Evolutionary conservation across 1,140 invertebrate species (phyloP).

Genomic region (Gonioctena quinquepunctata): DNA sequence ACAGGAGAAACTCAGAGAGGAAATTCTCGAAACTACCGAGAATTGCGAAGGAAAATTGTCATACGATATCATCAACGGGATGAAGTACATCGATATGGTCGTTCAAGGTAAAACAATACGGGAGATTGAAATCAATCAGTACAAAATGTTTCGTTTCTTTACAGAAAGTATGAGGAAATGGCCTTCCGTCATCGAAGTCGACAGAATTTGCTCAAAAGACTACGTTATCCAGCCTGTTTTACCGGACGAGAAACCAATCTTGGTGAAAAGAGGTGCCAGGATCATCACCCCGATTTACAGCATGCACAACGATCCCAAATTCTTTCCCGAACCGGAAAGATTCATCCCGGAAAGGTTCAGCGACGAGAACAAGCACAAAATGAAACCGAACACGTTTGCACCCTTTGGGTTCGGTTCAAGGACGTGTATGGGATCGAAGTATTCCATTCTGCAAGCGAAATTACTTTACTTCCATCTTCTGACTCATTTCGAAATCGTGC

Average conservation of each 20-base stretch:
- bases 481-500: conserved; percentile 41
- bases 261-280: conserved; percentile 20
- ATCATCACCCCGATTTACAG: conserved; percentile 53
- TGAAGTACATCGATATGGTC: conserved; percentile 39
- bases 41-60: conserved; percentile 9
- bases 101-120: conserved; percentile 23
- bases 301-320: conserved; percentile 56
- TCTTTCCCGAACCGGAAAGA: conserved; percentile 65
- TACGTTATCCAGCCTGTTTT: conserved; percentile 51
- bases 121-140: not conserved
- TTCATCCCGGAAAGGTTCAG: conserved; percentile 72
- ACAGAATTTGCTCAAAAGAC: conserved; percentile 59
- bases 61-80: conserved; percentile 24
- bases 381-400: conserved; percentile 59
- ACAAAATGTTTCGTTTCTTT: not conserved
- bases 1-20: conserved; percentile 51
- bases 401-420: conserved; percentile 63
- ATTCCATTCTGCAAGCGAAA: conserved; percentile 48
- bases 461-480: conserved; percentile 45
- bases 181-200: conserved; percentile 57
- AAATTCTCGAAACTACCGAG: conserved; percentile 35
- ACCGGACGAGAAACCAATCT: conserved; percentile 23
- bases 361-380: conserved; percentile 57
- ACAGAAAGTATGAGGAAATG: conserved; percentile 63
- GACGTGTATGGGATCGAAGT: conserved; percentile 55